Evolutionary conservation across 2,888 invertebrate genomes (phyloP), one percentile per base, ranked within the genome.

Genomic region (Drosophila melanosoma): DNA sequence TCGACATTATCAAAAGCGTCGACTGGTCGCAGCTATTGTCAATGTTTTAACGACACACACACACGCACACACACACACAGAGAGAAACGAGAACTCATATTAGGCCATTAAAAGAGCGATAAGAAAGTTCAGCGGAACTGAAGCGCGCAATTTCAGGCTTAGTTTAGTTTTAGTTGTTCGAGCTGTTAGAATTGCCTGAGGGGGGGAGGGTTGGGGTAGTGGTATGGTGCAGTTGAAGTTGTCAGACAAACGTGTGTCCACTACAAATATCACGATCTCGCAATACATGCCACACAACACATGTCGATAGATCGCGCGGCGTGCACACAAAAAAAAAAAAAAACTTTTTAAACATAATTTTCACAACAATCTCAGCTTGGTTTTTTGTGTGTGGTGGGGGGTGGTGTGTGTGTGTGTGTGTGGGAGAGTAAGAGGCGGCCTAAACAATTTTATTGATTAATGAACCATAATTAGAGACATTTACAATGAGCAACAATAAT

Each of bases 381-480:
- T 35, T 45, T 45, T 15, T 33, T 20, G 20, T 33, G 7, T 17
- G 5, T 33, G n/a, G 2, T 15, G 8, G 0, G 17, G 17, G 63
- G 20, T 20, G 26, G 3, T 26, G 26, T 29, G 29, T 29, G 45
- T 4, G 26, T 26, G 49, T 11, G 10, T 15, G 33, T 32, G 51
- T 38, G 45, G 48, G 29, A 20, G 40, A 33, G 45, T 33, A 49
- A 45, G 49, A 32, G 38, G 74, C 63, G 60, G 67, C 52, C 83
- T 89, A 90, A 91, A 91, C 91, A 91, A 92, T 92, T 92, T 92
- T 89, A 92, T 93, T 93, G 92, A 93, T 93, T 92, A 93, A 93
- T 93, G 93, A 90, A 89, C 90, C 91, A 91, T 93, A 93, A 93
- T 93, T 92, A 92, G 93, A 93, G 91, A 92, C 91, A 87, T 91